Evolutionary conservation across 2,888 invertebrate genomes (phyloP), one percentile per base, ranked within the genome.

Genomic region (Latheticus oryzae): DNA sequence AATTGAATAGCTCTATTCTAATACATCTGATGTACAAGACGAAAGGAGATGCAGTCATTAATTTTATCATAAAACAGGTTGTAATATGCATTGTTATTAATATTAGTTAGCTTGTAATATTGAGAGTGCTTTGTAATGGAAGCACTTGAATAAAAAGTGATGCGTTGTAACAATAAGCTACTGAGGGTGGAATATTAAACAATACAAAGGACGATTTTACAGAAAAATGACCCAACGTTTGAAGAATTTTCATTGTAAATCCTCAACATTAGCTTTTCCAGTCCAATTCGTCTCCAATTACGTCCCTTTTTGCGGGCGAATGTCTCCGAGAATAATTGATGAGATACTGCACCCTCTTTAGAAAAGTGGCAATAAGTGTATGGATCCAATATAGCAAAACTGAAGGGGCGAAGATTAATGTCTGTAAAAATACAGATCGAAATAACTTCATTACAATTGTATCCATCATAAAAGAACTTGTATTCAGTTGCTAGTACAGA

Each of bases 71-170:
- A n/a, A n/a, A n/a, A n/a, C n/a, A n/a, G n/a, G n/a, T n/a, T n/a
- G n/a, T n/a, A n/a, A n/a, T n/a, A n/a, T n/a, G n/a, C n/a, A n/a
- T n/a, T n/a, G n/a, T n/a, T n/a, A n/a, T n/a, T n/a, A n/a, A n/a
- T n/a, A n/a, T n/a, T n/a, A n/a, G n/a, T n/a, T n/a, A n/a, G n/a
- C n/a, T n/a, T n/a, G n/a, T n/a, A n/a, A n/a, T n/a, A n/a, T n/a
- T n/a, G n/a, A n/a, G n/a, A n/a, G n/a, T n/a, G n/a, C n/a, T n/a
- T n/a, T n/a, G 11, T 21, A 38, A 9, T 12, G 16, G 16, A 42
- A 24, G 26, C 42, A 26, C 42, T 26, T 24, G 26, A 42, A 32
- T 42, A 24, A 23, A 23, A n/a, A 40, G 23, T 11, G n/a, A n/a
- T n/a, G n/a, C n/a, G n/a, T 9, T 12, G 23, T 5, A 17, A 35